Evolutionary conservation across 2,113 vertebrate species (phyloP), one percentile per base, ranked within the genome.

Genomic region (Megaptera novaeangliae): DNA sequence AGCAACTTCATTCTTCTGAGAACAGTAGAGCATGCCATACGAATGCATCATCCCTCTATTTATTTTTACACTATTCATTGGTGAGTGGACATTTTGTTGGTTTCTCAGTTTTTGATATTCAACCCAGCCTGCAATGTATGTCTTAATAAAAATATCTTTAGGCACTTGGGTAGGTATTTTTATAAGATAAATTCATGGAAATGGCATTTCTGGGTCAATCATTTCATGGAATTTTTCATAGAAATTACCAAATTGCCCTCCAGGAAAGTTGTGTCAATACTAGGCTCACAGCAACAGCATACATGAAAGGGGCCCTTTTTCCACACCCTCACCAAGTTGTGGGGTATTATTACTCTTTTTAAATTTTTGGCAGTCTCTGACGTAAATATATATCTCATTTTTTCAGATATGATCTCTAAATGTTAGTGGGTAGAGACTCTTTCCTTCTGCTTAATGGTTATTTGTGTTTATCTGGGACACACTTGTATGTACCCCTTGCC

Each of bases 171-270:
- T 63, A 81, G 74, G 55, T 72, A 71, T 64, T 97, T 95, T 91
- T 72, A 72, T 71, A 92, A 97, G 77, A 88, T 88, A 84, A 57
- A 88, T 55, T 87, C 72, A 88, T 66, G 34, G 15, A 5, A 25
- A 27, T 88, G 64, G 44, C 36, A 92, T 92, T 96, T 96, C 85
- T 94, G 49, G 64, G 68, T 96, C 74, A 94, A 74, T 66, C 72
- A 55, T 95, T 96, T 98, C 63, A 96, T 80, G 93, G 39, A 82
- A 34, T n/a, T 95, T 91, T 95, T 90, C 66, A 64, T 27, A 85
- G 71, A 94, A 92, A 87, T 87, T 81, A 49, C 31, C 59, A 84
- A 95, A 55, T 71, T 90, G 34, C 69, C 75, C 81, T 92, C 18
- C 21, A 88, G 64, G 64, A 84, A 71, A 83, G 29, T 20, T 72